phyloP scores from a whole-genome alignment of 2,888 invertebrate genomes.

The Fragum fragum region DNA sequence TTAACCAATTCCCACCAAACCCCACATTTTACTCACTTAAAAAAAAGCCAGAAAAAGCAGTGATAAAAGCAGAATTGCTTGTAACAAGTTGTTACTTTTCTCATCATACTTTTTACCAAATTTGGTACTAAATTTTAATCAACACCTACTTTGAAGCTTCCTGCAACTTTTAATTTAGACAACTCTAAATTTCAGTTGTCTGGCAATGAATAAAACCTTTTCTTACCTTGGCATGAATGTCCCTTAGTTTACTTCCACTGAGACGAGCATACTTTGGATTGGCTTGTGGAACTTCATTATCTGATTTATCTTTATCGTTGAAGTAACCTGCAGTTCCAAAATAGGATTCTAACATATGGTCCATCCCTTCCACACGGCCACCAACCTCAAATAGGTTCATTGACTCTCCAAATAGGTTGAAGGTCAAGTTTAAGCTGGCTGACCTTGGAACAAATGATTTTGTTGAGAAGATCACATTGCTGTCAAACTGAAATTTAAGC shows the following conservation, averaged over 20 bases:
- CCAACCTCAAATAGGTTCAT: conserved; percentile 95
- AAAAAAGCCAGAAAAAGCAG: no score
- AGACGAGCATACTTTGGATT: conserved; percentile 83
- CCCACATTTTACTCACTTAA: no score
- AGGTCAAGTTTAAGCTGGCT: conserved; percentile 85
- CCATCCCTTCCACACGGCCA: conserved; percentile 95
- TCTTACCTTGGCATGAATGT: conserved; percentile 72
- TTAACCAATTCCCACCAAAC: no score
- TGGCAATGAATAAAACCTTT: neutral
- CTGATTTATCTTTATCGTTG: conserved; percentile 75
- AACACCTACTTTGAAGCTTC: no score
- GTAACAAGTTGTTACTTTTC: no score
- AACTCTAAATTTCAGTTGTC: no score
- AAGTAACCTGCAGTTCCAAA: conserved; percentile 91
- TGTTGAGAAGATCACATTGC: conserved; percentile 85
- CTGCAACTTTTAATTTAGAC: no score
- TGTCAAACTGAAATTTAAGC: conserved; percentile 75
- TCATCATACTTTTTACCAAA: no score
- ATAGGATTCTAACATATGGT: conserved; percentile 92
- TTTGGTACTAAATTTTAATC: no score
- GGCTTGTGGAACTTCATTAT: conserved; percentile 56
- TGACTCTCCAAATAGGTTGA: conserved; percentile 91
- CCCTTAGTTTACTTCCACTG: conserved; percentile 70
- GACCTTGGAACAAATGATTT: conserved; percentile 86
- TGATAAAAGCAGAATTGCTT: no score